phyloP scores from a whole-genome alignment of 2,113 vertebrate genomes.

The Psophia crepitans region DNA sequence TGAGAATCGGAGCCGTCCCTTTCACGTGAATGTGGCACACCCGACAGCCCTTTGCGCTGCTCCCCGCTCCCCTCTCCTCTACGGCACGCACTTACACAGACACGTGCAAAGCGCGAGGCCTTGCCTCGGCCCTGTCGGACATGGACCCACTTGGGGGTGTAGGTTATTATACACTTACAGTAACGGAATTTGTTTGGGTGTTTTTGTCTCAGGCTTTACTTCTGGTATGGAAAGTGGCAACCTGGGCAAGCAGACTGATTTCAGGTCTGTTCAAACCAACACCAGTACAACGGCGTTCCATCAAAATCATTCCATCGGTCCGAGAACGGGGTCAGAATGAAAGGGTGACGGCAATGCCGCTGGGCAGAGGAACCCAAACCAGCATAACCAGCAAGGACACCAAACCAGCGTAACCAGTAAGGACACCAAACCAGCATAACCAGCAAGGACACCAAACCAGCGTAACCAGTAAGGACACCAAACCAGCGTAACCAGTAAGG shows the following conservation, averaged over 20 bases:
- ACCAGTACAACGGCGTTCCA: rapidly evolving
- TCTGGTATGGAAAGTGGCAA: not conserved
- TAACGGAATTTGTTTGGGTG: no score
- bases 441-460: no score
- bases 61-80: not conserved
- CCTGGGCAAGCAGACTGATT: not conserved
- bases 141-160: no score
- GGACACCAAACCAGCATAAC: rapidly evolving
- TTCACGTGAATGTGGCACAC: no score
- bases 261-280: not conserved
- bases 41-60: not conserved
- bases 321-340: rapidly evolving
- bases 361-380: not conserved
- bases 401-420: rapidly evolving
- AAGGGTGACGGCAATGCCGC: not conserved
- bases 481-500: rapidly evolving
- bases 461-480: no score
- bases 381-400: rapidly evolving
- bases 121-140: not conserved
- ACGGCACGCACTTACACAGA: rapidly evolving
- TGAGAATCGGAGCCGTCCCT: not conserved
- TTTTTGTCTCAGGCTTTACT: not conserved
- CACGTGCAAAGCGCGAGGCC: rapidly evolving
- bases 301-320: rapidly evolving
- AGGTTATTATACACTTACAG: no score